A percentile compares a stretch with the other conserved stretches of the same genome.
phyloP scores from a whole-genome alignment of 2,113 vertebrate genomes.

The Natator depressus region DNA sequence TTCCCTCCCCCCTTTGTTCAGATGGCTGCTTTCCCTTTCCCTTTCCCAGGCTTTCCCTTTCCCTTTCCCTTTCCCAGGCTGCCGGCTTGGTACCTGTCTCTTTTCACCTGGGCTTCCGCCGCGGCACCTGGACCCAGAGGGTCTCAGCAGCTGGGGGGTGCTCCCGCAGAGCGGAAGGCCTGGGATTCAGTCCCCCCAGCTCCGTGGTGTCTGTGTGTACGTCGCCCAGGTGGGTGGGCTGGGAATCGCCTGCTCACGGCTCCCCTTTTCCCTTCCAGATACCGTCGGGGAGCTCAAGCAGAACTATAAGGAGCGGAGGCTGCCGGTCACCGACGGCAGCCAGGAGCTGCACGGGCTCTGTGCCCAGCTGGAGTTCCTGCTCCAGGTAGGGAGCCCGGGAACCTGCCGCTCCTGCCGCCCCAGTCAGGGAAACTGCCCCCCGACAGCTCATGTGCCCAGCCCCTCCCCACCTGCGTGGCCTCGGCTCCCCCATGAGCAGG shows the following conservation, averaged over 20 bases:
- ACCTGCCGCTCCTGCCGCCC: background rate
- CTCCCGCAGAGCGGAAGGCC: no score
- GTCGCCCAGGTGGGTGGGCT: background rate
- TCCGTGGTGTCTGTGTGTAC: background rate
- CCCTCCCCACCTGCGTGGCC: background rate
- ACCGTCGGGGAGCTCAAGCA: conserved; percentile 58
- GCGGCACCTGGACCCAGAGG: no score
- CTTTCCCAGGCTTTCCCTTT: no score
- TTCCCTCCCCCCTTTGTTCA: no score
- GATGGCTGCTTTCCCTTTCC: no score
- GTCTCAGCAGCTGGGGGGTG: no score
- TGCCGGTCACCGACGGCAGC: conserved; percentile 72
- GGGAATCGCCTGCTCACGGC: background rate
- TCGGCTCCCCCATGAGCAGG: background rate
- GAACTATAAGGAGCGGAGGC: conserved; percentile 40
- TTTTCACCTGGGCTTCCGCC: no score
- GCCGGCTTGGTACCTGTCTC: no score
- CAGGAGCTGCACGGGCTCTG: conserved; percentile 79
- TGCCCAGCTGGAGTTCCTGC: conserved; percentile 79
- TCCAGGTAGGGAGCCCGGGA: conserved; percentile 71
- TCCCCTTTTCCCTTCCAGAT: conserved; percentile 23
- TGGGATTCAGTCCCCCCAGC: background rate
- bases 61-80: no score
- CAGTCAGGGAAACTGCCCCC: rapidly evolving
- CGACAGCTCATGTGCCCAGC: rapidly evolving